These are phyloP conservation scores for Montipora foliosa DNA, from an alignment of 64 coral and sea anemone species.

Conservation along the genomic window DNA sequence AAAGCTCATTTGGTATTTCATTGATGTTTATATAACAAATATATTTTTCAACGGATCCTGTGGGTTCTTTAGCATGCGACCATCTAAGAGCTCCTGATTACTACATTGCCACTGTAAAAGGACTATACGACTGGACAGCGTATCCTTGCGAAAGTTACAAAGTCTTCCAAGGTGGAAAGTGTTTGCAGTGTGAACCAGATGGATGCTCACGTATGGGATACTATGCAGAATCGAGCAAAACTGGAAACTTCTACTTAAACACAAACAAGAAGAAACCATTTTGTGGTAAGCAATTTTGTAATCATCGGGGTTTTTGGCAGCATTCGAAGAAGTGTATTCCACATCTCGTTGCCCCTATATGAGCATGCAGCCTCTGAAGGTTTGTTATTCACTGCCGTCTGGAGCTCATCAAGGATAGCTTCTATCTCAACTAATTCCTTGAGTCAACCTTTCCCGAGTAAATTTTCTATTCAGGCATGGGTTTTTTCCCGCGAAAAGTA, in stretches of 20 bases:
- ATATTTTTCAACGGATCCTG: not conserved
- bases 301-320: too few species aligned
- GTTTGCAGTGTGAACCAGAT: not conserved
- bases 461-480: too few species aligned
- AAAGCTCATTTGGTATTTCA: too few species aligned
- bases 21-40: too few species aligned
- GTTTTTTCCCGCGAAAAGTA: too few species aligned
- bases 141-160: conserved; percentile 21
- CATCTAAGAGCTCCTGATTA: conserved; percentile 40
- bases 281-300: conserved; percentile 22
- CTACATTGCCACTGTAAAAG: conserved; percentile 21
- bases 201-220: conserved; percentile 55
- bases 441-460: too few species aligned
- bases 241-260: conserved; percentile 38
- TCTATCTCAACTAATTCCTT: too few species aligned
- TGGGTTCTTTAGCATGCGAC: not conserved
- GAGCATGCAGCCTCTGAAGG: too few species aligned
- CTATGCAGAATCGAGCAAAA: conserved; percentile 6
- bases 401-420: too few species aligned
- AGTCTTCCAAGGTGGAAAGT: conserved; percentile 30
- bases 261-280: conserved; percentile 33
- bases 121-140: conserved; percentile 39
- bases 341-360: too few species aligned
- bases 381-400: too few species aligned
- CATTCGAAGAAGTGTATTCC: too few species aligned